Evolutionary conservation across 2,113 vertebrate species (phyloP).

Genomic region (Gorsachius goisagi): DNA sequence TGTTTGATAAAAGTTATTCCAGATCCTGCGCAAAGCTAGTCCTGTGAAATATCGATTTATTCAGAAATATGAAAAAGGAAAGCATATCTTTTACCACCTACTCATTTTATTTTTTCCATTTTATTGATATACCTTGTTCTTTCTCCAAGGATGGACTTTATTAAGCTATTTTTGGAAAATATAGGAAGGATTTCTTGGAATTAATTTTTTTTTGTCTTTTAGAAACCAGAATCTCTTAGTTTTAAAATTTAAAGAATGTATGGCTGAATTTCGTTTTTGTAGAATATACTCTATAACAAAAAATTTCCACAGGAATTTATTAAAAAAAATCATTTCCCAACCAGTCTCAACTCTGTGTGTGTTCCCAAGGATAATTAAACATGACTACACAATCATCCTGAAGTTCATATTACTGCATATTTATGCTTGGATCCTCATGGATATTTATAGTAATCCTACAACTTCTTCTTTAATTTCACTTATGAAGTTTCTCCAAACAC

Average conservation of each 20-base stretch:
- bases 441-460: background rate
- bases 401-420: background rate
- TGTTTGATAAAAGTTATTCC: background rate
- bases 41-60: background rate
- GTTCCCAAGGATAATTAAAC: background rate
- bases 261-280: background rate
- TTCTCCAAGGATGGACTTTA: background rate
- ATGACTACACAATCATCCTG: background rate
- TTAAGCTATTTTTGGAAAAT: background rate
- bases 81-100: background rate
- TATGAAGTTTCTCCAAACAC: background rate
- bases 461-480: background rate
- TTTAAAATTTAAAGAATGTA: background rate
- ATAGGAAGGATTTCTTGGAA: accelerated
- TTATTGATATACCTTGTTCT: background rate
- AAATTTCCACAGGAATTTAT: background rate
- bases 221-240: background rate
- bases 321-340: background rate
- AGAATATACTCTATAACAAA: background rate
- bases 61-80: background rate
- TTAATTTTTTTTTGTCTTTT: background rate
- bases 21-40: background rate
- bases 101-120: background rate
- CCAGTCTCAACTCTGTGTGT: background rate
- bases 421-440: background rate